A percentile compares a stretch with the other conserved stretches of the same genome.
These are phyloP conservation scores for Miichthys miiuy DNA, from an alignment of 2,797 vertebrate species.

Conservation along the genomic window DNA sequence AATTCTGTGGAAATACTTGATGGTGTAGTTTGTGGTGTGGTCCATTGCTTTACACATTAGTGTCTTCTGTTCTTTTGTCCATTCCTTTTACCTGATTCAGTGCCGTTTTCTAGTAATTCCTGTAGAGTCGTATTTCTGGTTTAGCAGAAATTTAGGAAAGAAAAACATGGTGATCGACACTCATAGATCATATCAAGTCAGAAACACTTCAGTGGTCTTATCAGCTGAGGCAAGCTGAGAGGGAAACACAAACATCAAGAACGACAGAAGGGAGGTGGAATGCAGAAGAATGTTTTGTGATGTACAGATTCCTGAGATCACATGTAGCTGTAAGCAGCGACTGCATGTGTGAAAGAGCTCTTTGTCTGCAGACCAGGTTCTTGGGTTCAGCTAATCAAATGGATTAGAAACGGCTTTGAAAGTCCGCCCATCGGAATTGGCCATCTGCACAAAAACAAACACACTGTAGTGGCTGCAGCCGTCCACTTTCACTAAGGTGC, in stretches of 20 bases:
- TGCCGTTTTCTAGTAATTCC: neutral
- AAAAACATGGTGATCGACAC: conserved; percentile 9
- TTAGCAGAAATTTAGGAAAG: conserved; percentile 1
- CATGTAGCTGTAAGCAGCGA: conserved; percentile 79
- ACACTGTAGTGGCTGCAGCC: conserved; percentile 65
- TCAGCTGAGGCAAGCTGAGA: conserved; percentile 39
- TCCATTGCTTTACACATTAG: neutral
- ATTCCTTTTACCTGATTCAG: neutral
- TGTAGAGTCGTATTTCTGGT: neutral
- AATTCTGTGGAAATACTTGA: neutral
- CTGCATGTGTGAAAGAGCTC: conserved; percentile 81
- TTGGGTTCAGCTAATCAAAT: conserved; percentile 86
- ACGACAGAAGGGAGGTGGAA: conserved; percentile 52
- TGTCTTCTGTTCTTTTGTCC: neutral
- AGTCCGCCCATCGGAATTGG: conserved; percentile 75
- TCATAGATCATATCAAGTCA: conserved; percentile 29
- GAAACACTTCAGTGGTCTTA: conserved; percentile 34
- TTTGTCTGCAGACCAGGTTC: conserved; percentile 83
- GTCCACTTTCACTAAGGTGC: conserved; percentile 63
- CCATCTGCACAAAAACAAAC: conserved; percentile 82
- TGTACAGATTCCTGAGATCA: conserved; percentile 82
- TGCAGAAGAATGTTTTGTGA: conserved; percentile 76
- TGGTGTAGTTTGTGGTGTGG: neutral
- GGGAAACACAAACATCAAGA: conserved; percentile 55
- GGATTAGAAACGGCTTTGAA: conserved; percentile 85